These are phyloP conservation scores for Minunthozetes semirufus DNA, from an alignment of 2,888 invertebrate genomes.

Conservation along the genomic window DNA sequence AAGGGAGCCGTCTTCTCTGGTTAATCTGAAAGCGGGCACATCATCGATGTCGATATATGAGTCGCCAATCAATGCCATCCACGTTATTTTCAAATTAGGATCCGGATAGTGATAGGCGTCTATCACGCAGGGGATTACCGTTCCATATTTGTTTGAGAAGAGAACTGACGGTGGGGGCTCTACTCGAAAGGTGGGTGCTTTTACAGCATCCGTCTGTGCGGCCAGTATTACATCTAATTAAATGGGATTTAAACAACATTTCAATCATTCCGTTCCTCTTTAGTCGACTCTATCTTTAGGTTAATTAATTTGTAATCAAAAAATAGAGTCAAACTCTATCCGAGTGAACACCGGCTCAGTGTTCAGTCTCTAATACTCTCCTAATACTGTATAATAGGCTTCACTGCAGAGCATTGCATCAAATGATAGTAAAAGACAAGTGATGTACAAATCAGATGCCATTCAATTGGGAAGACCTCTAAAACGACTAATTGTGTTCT, in stretches of 20 bases:
- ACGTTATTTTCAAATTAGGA: slow-evolving; percentile 18
- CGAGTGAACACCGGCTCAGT: neutral
- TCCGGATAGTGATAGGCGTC: neutral
- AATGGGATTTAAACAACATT: neutral
- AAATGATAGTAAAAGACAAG: neutral
- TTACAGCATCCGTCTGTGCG: neutral
- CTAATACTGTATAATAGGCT: neutral
- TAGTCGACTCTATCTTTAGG: neutral
- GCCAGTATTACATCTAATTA: neutral
- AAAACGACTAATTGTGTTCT: neutral
- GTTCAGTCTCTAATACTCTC: neutral
- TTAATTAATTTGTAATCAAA: slow-evolving; percentile 13
- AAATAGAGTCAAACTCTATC: neutral
- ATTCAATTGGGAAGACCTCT: neutral
- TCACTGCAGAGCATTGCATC: neutral
- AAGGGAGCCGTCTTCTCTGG: slow-evolving; percentile 31
- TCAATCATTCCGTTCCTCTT: neutral
- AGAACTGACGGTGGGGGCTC: slow-evolving; percentile 16
- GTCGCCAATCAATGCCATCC: slow-evolving; percentile 17
- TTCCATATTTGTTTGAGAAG: slow-evolving; percentile 33
- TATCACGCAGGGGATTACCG: slow-evolving; percentile 26
- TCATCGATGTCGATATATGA: slow-evolving; percentile 3
- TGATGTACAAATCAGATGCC: neutral
- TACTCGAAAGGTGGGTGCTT: neutral
- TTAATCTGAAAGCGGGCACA: slow-evolving; percentile 26